Base-by-base conservation (phyloP, 2,797 vertebrate genomes). In the Garrulus glandarius region DNA sequence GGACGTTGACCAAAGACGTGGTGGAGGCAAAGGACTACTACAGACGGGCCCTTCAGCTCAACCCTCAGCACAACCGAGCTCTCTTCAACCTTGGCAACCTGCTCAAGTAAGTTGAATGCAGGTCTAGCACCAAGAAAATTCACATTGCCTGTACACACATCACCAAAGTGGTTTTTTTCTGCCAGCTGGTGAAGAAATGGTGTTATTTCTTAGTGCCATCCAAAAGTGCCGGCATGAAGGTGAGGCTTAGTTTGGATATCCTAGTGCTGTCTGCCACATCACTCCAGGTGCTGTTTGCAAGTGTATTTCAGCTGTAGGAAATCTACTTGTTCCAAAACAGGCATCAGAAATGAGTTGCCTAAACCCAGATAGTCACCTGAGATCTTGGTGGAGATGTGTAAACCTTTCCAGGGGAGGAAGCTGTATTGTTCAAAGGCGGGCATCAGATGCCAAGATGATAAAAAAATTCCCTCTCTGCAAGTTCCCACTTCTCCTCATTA, bases 11-110 rank as follows among this genome's bases (percentile, higher is more conserved):
- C 12, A 98, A 96, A 95, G 97, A 98, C 2, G 85, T 97, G 1
- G 97, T 98, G 39, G 98, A 99, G 92, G 99, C 99, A 2, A 99
- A 99, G 96, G 93, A 97, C 41, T 99, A 99, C 97, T 99, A 99
- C 97, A 98, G 98, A 93, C 98, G 96, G 77, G 99, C 99, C 2
- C 98, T 99, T 69, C 98, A 98, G 87, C 98, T 98, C 86, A 99
- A 99, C 76, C 99, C 99, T 1, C 99, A 99, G 79, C 99, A 99
- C 93, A 99, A 99, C 95, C 96, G 99, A 52, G 99, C 99, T 9
- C 99, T 99, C 37, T 99, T 99, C 93, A 99, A 99, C 94, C 98
- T 99, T 0, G 99, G 99, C 49, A 99, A 99, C 95, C 98, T 99
- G 46, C 98, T 99, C 47, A 99, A 99, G 99, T 99, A 98, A 98